Conservation (phyloP, 2,113 vertebrate species). For the Epinephelus fuscoguttatus region DNA sequence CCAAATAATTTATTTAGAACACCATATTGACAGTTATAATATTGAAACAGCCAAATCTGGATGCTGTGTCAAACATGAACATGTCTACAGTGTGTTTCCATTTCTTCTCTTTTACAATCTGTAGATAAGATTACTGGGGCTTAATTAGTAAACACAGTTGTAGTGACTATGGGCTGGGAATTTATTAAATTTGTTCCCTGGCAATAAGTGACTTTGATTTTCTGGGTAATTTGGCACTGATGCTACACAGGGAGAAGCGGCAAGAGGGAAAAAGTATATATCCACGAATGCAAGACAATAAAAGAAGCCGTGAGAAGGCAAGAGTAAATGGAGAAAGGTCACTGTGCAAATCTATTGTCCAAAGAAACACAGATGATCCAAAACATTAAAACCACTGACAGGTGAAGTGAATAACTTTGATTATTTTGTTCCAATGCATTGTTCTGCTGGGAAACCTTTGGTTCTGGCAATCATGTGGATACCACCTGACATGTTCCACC, state of each 20-base stretch:
- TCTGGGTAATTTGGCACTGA: background rate
- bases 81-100: background rate
- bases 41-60: too few relatives aligned
- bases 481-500: too few relatives aligned
- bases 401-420: too few relatives aligned
- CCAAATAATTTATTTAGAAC: too few relatives aligned
- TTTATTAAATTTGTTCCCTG: background rate
- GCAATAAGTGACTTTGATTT: background rate
- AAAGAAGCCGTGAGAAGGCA: background rate
- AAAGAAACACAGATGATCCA: too few relatives aligned
- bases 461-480: too few relatives aligned
- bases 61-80: too few relatives aligned
- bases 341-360: background rate
- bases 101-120: too few relatives aligned
- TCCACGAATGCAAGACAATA: background rate
- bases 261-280: background rate
- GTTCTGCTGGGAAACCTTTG: too few relatives aligned
- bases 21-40: too few relatives aligned
- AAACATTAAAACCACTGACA: too few relatives aligned
- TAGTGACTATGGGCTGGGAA: background rate
- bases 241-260: background rate
- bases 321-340: background rate
- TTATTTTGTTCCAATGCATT: too few relatives aligned
- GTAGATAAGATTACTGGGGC: background rate
- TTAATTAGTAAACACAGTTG: slow-evolving; percentile 12